Evolutionary conservation across 2,888 invertebrate species (phyloP).

Genomic region (Vanessa cardui): DNA sequence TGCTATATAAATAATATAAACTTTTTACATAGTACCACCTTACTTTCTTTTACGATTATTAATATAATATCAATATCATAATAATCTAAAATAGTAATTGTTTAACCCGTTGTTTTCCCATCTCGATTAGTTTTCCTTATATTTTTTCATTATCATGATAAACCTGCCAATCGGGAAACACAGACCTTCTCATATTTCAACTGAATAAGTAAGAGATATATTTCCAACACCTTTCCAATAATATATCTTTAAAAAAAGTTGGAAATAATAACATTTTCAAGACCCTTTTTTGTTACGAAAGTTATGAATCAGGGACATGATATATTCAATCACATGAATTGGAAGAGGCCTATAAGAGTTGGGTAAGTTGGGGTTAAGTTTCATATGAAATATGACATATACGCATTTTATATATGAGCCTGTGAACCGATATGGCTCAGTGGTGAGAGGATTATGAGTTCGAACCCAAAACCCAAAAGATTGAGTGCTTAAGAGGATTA

Average conservation of each 20-base stretch:
- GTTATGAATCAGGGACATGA: slow-evolving; percentile 15
- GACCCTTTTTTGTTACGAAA: slow-evolving; percentile 9
- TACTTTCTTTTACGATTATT: too few relatives aligned
- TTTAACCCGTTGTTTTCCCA: too few relatives aligned
- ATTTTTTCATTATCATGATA: too few relatives aligned
- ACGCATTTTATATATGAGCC: background rate
- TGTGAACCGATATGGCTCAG: background rate
- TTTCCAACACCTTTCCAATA: background rate
- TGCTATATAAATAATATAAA: too few relatives aligned
- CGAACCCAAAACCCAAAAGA: too few relatives aligned
- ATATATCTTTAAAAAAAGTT: background rate
- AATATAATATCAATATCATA: too few relatives aligned
- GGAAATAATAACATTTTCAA: background rate
- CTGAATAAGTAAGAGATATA: background rate
- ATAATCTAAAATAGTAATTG: too few relatives aligned
- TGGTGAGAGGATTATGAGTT: too few relatives aligned
- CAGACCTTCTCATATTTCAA: background rate
- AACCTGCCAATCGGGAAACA: background rate
- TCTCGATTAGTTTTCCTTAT: too few relatives aligned
- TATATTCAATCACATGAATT: slow-evolving; percentile 3
- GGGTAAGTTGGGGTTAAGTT: slow-evolving; percentile 1
- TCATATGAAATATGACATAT: slow-evolving; percentile 10
- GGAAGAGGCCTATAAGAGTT: background rate
- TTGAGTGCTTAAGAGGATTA: too few relatives aligned
- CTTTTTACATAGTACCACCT: too few relatives aligned